Evolutionary conservation across 2,113 vertebrate genomes (phyloP).

Genomic region (Cinclus mexicanus): DNA sequence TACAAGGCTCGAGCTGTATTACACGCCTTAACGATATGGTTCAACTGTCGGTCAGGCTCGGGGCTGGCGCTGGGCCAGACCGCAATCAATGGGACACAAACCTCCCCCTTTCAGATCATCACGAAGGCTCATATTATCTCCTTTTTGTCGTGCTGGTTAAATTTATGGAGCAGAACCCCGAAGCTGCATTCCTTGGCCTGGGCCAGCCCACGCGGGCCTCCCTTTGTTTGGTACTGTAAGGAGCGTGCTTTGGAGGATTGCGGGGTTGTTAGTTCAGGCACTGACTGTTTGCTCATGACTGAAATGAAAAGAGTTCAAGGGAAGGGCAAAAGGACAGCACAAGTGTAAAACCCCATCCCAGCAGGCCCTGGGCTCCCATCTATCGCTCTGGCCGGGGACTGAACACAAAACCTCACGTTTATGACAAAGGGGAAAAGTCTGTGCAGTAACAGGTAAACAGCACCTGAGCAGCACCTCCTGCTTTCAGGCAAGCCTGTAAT

Average conservation of each 20-base stretch:
- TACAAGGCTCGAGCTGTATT: conserved; percentile 85
- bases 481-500: not conserved
- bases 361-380: conserved; percentile 73
- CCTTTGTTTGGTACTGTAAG: conserved; percentile 84
- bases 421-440: not conserved
- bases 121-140: conserved; percentile 81
- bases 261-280: conserved; percentile 80
- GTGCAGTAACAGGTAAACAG: not conserved
- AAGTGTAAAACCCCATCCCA: conserved; percentile 80
- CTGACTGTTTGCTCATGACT: conserved; percentile 81
- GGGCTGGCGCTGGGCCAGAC: conserved; percentile 92
- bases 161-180: conserved; percentile 83
- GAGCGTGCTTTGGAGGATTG: conserved; percentile 76
- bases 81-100: conserved; percentile 93
- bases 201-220: conserved; percentile 82
- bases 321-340: conserved; percentile 86
- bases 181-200: conserved; percentile 79
- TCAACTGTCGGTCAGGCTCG: conserved; percentile 98
- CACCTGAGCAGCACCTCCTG: not conserved
- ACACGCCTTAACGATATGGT: conserved; percentile 97
- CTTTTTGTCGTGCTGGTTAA: conserved; percentile 80
- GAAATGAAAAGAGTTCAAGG: conserved; percentile 83
- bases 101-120: conserved; percentile 84
- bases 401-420: not conserved
- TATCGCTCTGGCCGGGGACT: not conserved